Conservation (phyloP, 2,797 vertebrate species). For the Cryptoprocta ferox region DNA sequence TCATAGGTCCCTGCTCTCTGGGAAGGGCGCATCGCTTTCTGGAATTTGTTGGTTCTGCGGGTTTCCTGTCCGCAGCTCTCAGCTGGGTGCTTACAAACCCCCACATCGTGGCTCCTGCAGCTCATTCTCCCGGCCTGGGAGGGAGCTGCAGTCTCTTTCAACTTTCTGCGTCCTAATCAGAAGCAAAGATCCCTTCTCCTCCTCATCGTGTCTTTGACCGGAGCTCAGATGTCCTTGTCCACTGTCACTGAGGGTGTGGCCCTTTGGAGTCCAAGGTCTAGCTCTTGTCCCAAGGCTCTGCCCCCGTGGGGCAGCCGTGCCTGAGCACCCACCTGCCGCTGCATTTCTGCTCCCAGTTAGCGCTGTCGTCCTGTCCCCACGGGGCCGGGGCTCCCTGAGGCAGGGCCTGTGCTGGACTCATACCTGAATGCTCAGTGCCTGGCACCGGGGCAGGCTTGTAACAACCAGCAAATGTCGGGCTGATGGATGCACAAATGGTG, state of each 20-base stretch:
- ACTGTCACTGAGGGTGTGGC: not conserved
- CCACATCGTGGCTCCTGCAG: accelerated
- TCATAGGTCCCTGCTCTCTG: not conserved
- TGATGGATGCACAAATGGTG: accelerated
- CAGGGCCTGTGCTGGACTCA: not conserved
- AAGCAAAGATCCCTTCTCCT: not conserved
- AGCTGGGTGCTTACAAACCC: too few species aligned
- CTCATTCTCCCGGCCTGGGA: too few species aligned
- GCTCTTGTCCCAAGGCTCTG: not conserved
- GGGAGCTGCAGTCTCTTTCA: not conserved
- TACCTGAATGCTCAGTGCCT: not conserved
- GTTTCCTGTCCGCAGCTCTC: not conserved
- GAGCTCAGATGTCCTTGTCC: not conserved
- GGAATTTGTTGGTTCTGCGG: not conserved
- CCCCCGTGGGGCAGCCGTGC: accelerated
- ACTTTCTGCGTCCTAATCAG: not conserved
- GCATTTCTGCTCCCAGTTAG: accelerated
- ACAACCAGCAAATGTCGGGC: not conserved
- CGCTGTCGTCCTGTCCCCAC: too few species aligned
- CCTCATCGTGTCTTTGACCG: not conserved
- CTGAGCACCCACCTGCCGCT: accelerated
- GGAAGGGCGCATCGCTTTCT: too few species aligned
- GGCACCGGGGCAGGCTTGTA: not conserved
- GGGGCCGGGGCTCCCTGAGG: accelerated
- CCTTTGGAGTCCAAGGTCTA: not conserved